These are phyloP conservation scores for Carassius carassius DNA, from an alignment of 2,113 vertebrate species.

Conservation along the genomic window DNA sequence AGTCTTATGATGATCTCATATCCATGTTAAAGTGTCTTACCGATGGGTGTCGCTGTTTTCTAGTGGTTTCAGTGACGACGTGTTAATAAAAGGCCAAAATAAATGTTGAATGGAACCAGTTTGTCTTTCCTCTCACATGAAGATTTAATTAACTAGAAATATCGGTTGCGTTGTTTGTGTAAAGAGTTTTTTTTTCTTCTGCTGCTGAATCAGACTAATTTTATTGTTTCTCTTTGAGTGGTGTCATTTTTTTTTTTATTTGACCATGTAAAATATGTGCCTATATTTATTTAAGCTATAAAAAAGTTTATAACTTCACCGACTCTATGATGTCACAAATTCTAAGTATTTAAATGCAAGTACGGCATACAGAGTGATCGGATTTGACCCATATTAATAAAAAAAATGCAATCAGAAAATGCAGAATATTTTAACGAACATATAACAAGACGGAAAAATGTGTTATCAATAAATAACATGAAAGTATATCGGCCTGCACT, in stretches of 20 bases:
- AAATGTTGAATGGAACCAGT: neutral
- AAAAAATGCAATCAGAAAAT: too few relatives aligned
- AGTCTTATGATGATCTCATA: neutral
- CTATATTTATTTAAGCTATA: neutral
- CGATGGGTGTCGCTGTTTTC: slow-evolving; percentile 68
- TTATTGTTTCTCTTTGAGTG: too few relatives aligned
- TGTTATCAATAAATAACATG: too few relatives aligned
- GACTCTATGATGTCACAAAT: neutral
- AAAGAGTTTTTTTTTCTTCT: neutral
- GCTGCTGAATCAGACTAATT: neutral
- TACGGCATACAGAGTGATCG: neutral
- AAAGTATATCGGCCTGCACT: too few relatives aligned
- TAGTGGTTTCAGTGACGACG: neutral
- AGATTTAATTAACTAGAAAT: neutral
- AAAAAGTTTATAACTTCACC: neutral
- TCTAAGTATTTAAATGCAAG: neutral
- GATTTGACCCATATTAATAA: too few relatives aligned
- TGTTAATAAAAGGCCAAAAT: neutral
- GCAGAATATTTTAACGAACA: too few relatives aligned
- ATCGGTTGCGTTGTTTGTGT: neutral
- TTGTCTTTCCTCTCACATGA: neutral
- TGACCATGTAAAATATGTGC: neutral
- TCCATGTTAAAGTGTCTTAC: neutral
- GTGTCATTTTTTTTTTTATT: neutral
- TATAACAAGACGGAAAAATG: too few relatives aligned